Evolutionary conservation across 2,888 invertebrate species (phyloP).

Genomic region (Heliconius erato): DNA sequence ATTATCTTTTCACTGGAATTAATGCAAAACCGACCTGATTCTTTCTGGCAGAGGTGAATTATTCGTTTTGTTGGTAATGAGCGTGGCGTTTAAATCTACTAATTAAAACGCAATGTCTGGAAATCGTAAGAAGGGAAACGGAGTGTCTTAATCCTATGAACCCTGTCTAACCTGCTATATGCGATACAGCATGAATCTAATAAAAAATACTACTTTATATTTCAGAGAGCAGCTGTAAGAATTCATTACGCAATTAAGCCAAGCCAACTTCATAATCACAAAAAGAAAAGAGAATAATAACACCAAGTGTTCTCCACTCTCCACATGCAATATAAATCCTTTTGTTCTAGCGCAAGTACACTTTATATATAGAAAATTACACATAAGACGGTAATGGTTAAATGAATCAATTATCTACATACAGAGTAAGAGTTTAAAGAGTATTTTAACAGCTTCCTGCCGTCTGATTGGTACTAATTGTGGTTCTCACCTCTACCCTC

Average conservation of each 20-base stretch:
- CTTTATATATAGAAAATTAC: constrained; percentile 23
- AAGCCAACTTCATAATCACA: constrained; percentile 6
- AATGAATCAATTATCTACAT: constrained; percentile 41
- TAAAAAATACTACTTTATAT: not conserved
- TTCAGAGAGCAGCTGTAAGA: not conserved
- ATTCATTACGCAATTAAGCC: constrained; percentile 1
- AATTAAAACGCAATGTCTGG: not conserved
- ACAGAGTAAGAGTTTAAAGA: constrained; percentile 57
- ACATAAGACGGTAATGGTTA: not conserved
- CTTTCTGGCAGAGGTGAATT: too few relatives aligned
- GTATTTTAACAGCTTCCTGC: constrained; percentile 71
- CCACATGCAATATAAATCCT: constrained; percentile 9
- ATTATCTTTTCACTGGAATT: not conserved
- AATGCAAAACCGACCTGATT: not conserved
- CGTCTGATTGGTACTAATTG: constrained; percentile 76
- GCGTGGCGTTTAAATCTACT: not conserved
- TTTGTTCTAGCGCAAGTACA: not conserved
- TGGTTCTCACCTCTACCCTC: constrained; percentile 63
- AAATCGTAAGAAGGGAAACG: not conserved
- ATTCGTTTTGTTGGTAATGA: not conserved
- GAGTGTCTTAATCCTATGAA: not conserved
- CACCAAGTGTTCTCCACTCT: constrained; percentile 2
- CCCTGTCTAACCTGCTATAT: not conserved
- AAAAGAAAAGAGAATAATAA: constrained; percentile 14
- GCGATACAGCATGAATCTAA: not conserved